These are phyloP conservation scores for Malacosoma neustria DNA, from an alignment of 2,888 invertebrate genomes.

Conservation along the genomic window DNA sequence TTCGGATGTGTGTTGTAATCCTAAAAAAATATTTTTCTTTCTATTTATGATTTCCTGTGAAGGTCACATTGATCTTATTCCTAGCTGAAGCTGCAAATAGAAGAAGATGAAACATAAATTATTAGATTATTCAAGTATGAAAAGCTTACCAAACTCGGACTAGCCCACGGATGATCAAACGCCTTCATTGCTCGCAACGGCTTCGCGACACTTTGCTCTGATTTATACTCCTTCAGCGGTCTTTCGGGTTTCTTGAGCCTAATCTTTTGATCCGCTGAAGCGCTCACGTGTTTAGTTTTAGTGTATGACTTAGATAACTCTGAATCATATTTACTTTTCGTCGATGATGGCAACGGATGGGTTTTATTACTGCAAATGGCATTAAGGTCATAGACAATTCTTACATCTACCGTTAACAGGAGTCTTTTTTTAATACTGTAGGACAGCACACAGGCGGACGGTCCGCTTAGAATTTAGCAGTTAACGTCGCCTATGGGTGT, in stretches of 20 bases:
- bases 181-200: slow-evolving; percentile 44
- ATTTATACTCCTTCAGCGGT: slow-evolving; percentile 45
- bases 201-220: slow-evolving; percentile 45
- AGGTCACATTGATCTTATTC: too few species aligned
- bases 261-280: slow-evolving; percentile 48
- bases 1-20: too few species aligned
- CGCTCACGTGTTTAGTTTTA: slow-evolving; percentile 36
- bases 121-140: too few species aligned
- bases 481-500: too few species aligned
- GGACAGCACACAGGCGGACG: too few species aligned
- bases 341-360: slow-evolving; percentile 32
- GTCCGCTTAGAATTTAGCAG: too few species aligned
- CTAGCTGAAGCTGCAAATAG: too few species aligned
- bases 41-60: too few species aligned
- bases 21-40: too few species aligned
- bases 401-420: not conserved
- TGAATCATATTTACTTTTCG: slow-evolving; percentile 47
- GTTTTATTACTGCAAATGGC: slow-evolving; percentile 34
- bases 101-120: too few species aligned
- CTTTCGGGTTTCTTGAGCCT: slow-evolving; percentile 35
- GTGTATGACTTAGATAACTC: slow-evolving; percentile 28
- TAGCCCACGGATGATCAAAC: slow-evolving; percentile 32
- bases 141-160: slow-evolving; percentile 14
- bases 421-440: too few species aligned
- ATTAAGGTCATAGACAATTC: not conserved